Evolutionary conservation across 2,797 vertebrate species (phyloP), one percentile per base, ranked within the genome.

Genomic region (Synanceia verrucosa): DNA sequence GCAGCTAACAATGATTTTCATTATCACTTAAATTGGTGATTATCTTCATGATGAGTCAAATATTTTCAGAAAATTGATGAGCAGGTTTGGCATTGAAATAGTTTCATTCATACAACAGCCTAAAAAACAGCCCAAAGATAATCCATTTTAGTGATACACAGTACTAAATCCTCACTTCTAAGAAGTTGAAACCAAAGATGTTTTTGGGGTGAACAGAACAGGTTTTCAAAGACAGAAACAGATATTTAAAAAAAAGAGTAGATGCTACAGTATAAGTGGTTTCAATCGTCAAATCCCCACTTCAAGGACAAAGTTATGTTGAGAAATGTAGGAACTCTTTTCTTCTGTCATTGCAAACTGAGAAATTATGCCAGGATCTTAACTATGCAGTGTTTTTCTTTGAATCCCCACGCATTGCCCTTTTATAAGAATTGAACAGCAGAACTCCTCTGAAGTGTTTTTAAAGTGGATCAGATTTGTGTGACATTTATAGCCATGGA

Each of bases 401-500:
- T 47, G n/a, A 13, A 33, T 21, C 14, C 44, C 23, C 6, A 46
- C 39, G 24, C 21, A 37, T n/a, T n/a, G n/a, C 13, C 11, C 11
- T 53, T 50, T 48, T 28, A 24, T 26, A 21, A 13, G 1, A 2
- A 21, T 26, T 34, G 4, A 62, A 53, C 12, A 33, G 28, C 24
- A 28, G 11, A 12, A 7, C 12, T 62, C 36, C 29, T 43, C n/a
- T 46, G 11, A 23, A 3, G 16, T 47, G 48, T 28, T 48, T 67
- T 73, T 16, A n/a, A 43, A 56, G 7, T 46, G n/a, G 24, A 28
- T 26, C 36, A 26, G 9, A 55, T 16, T 48, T 37, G 52, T 47
- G 56, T 69, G 43, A 53, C 18, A 41, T 67, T 41, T 18, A 36
- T 23, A 48, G 28, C 14, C 3, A 2, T 34, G 64, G 60, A 82